Conservation (phyloP, 2,113 vertebrate species). For the Stomatorhinus ivindoensis region DNA sequence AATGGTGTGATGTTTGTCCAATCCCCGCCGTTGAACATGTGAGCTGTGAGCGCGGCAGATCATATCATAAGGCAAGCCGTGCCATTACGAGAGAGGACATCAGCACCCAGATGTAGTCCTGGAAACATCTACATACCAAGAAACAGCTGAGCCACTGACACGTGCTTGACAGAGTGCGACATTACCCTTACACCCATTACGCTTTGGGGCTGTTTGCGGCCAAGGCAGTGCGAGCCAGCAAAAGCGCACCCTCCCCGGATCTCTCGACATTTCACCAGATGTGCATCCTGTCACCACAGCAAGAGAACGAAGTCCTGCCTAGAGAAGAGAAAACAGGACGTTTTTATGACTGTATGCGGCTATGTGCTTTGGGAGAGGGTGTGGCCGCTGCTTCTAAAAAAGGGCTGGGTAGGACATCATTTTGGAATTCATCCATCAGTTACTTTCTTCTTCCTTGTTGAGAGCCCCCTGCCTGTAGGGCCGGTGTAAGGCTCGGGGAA, state of each 20-base stretch:
- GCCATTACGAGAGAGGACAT: background rate
- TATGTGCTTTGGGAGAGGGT: background rate
- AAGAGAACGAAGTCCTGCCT: background rate
- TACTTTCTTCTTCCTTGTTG: background rate
- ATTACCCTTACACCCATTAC: background rate
- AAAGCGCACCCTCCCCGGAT: background rate
- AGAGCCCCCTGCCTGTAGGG: background rate
- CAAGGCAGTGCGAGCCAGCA: background rate
- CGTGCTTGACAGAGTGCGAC: background rate
- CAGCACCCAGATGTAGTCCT: background rate
- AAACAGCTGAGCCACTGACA: background rate
- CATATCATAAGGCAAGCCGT: background rate
- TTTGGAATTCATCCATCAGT: background rate
- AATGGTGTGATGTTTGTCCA: background rate
- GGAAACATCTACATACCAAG: background rate
- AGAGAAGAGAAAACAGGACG: background rate
- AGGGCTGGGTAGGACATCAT: background rate
- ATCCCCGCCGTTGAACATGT: background rate
- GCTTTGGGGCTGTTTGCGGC: background rate
- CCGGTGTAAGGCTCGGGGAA: background rate
- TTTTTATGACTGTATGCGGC: constrained; percentile 13
- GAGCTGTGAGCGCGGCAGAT: background rate
- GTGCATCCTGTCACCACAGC: background rate
- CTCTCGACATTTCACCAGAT: constrained; percentile 18
- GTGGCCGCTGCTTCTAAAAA: background rate